phyloP scores from a whole-genome alignment of 2,797 vertebrate genomes.

The Alectoris magna region DNA sequence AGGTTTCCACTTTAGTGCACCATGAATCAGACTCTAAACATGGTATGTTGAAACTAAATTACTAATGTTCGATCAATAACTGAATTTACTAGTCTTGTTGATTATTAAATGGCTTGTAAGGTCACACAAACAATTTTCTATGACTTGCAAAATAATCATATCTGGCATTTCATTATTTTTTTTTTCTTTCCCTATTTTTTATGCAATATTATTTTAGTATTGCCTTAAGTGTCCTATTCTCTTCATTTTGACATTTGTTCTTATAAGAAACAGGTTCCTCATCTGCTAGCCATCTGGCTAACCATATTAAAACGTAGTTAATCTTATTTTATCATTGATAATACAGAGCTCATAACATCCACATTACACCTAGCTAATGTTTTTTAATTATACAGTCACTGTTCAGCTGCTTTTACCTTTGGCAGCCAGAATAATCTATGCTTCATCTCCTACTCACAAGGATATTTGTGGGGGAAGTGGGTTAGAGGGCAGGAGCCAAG shows the following conservation, averaged over 20 bases:
- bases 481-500: background rate
- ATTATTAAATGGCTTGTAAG: conserved; percentile 45
- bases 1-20: conserved; percentile 23
- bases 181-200: background rate
- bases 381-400: conserved; percentile 6
- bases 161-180: conserved; percentile 6
- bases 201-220: background rate
- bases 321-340: background rate
- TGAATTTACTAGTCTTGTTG: background rate
- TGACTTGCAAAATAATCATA: conserved; percentile 37
- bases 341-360: background rate
- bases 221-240: background rate
- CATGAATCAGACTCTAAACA: conserved; percentile 10
- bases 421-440: conserved; percentile 12
- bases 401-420: background rate
- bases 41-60: background rate
- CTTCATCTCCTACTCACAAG: background rate
- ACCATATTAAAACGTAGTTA: background rate
- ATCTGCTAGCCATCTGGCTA: background rate
- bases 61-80: conserved; percentile 20
- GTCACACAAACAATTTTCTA: conserved; percentile 21
- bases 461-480: background rate
- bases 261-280: background rate
- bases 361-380: background rate
- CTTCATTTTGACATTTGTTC: background rate